Evolutionary conservation across 2,113 vertebrate species (phyloP).

Genomic region (Halcyon malimbica): DNA sequence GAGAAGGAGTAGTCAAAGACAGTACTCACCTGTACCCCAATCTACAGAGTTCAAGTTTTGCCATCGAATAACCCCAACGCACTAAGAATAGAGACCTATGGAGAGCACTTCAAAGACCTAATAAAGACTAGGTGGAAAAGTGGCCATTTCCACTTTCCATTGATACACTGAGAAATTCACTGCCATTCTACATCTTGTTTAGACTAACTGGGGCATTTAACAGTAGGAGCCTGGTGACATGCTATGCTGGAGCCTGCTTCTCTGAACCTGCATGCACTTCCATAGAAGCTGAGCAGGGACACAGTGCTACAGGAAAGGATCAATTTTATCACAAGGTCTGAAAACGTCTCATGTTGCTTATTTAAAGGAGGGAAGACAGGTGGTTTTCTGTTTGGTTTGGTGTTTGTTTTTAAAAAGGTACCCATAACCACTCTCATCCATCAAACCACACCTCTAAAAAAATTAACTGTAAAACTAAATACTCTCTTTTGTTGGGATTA

Average conservation of each 20-base stretch:
- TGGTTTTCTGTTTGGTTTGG: background rate
- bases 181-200: background rate
- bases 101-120: background rate
- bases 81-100: background rate
- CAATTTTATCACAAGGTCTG: background rate
- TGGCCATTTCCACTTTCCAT: background rate
- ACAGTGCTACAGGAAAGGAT: background rate
- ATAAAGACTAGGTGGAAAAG: background rate
- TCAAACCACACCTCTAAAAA: background rate
- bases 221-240: background rate
- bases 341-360: background rate
- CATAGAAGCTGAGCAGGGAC: background rate
- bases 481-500: background rate
- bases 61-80: background rate
- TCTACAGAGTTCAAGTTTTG: background rate
- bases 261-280: accelerated
- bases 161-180: background rate
- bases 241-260: background rate
- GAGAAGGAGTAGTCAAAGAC: background rate
- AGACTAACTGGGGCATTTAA: background rate
- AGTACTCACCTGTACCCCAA: background rate
- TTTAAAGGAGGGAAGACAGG: background rate
- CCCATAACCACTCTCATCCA: background rate
- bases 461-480: background rate
- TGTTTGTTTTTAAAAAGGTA: background rate